Evolutionary conservation across 2,888 invertebrate species (phyloP), one percentile per base, ranked within the genome.

Genomic region (Ceraclea dissimilis): DNA sequence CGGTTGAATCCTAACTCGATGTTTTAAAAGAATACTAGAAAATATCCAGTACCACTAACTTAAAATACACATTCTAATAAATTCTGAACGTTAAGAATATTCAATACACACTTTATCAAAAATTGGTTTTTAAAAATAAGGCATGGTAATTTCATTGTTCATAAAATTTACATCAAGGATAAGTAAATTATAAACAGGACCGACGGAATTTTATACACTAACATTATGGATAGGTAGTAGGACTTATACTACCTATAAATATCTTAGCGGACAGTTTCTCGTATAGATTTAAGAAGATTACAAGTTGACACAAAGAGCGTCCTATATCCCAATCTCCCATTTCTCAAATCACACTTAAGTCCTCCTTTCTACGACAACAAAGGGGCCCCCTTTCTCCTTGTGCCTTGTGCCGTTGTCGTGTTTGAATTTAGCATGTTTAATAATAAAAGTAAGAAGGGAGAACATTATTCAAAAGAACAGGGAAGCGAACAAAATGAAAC

Each of bases 281-380:
- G 10, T 26, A 26, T 26, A 51, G 58, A 52, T 59, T 56, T 59
- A 56, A 52, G 59, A 34, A 59, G 59, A 59, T 59, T 59, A 59
- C 59, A 59, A 59, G 50, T 50, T 49, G 53, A 31, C 59, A 59
- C 54, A 59, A 59, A 54, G 51, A 56, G 59, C 50, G 54, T 59
- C 59, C 59, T 56, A 53, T 56, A 51, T 59, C 59, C 56, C 51
- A 53, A 53, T 56, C 51, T 55, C 51, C 39, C 49, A 34, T 57
- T 20, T 49, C 22, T 52, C 34, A 51, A 57, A 59, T 59, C 59
- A 54, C 48, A 54, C 58, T 59, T 49, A 53, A 56, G 56, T 43
- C 56, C 48, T 54, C 56, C 39, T 52, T 52, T 47, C 48, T 53
- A 34, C 49, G 19, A 16, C 39, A 20, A 53, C 52, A 54, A 56